These are phyloP conservation scores for Porites lobata DNA, from an alignment of 92 coral and sea anemone genomes.

Conservation along the genomic window DNA sequence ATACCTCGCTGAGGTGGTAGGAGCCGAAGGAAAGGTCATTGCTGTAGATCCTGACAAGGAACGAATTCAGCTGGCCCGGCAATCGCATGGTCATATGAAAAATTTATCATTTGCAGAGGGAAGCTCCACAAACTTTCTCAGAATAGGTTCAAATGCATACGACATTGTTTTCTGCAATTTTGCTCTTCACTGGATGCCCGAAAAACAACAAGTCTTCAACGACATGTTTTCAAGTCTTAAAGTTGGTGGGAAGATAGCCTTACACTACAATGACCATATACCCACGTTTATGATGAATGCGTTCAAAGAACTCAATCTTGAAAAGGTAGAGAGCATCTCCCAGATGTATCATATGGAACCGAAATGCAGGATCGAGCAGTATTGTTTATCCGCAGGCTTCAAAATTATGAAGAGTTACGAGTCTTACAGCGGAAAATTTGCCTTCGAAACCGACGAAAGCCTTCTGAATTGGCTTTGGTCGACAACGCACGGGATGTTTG, in stretches of 20 bases:
- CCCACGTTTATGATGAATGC: background rate
- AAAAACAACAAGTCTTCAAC: background rate
- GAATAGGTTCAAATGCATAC: background rate
- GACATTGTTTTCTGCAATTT: background rate
- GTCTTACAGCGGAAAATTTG: background rate
- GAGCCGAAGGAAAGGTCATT: background rate
- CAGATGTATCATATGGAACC: background rate
- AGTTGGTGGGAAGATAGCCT: background rate
- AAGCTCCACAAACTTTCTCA: background rate
- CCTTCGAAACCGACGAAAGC: background rate
- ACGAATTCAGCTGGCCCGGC: background rate
- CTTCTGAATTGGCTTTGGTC: background rate
- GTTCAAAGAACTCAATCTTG: background rate
- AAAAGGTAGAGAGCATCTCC: background rate
- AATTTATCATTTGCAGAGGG: background rate
- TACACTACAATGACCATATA: background rate
- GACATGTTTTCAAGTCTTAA: background rate
- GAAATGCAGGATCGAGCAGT: background rate
- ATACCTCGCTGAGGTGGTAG: background rate
- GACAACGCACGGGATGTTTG: background rate
- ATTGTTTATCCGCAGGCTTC: background rate
- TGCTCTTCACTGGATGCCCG: background rate
- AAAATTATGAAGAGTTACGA: background rate
- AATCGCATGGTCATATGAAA: background rate
- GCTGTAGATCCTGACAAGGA: background rate